These are phyloP conservation scores for Chlorodrepanis virens DNA, from an alignment of 2,113 vertebrate genomes.

Conservation along the genomic window DNA sequence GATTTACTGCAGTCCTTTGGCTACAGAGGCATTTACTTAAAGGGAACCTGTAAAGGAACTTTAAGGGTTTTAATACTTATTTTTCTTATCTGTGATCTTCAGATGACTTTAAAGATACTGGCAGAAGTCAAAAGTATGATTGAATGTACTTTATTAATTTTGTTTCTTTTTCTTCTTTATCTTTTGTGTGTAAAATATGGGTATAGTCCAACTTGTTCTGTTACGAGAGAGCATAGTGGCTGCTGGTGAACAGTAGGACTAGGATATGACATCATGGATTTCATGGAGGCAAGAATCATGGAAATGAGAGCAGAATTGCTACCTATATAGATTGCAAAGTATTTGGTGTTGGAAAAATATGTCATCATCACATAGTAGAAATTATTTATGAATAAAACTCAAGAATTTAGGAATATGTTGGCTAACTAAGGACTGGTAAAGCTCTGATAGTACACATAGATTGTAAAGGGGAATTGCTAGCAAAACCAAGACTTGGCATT, in stretches of 20 bases:
- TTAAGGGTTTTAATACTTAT: not conserved
- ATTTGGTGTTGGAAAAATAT: not conserved
- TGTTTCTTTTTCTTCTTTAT: not conserved
- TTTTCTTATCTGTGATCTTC: not conserved
- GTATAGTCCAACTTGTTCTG: not conserved
- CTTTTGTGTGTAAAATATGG: not conserved
- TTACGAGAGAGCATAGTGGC: not conserved
- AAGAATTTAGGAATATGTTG: not conserved
- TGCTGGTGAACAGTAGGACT: not conserved
- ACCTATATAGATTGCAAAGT: not conserved
- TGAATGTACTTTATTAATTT: not conserved
- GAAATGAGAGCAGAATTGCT: not conserved
- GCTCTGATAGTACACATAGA: not conserved
- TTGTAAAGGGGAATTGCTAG: not conserved
- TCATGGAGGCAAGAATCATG: not conserved
- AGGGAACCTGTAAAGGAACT: not conserved
- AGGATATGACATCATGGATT: not conserved
- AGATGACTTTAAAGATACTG: not conserved
- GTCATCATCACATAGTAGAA: not conserved
- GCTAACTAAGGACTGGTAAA: not conserved
- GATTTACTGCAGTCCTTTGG: slow-evolving; percentile 47
- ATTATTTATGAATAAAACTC: not conserved
- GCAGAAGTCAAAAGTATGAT: not conserved
- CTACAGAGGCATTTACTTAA: slow-evolving; percentile 17
- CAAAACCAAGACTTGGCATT: not conserved